Percentiles rank a stretch among this genome's conserved stretches.
phyloP scores from a whole-genome alignment of 2,888 invertebrate species.

The Ochropleura plecta region DNA sequence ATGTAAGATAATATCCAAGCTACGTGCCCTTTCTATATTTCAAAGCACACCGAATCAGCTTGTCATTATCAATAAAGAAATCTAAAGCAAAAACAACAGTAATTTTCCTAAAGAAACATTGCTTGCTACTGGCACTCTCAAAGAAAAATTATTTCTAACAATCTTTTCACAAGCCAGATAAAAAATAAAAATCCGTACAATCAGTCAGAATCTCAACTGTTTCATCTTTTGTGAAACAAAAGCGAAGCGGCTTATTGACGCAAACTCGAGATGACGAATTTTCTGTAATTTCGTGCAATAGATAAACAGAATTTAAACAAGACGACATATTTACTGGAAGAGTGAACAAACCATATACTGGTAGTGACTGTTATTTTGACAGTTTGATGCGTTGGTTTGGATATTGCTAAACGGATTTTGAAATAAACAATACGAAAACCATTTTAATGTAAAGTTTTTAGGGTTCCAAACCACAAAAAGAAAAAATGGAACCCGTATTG shows the following conservation, averaged over 20 bases:
- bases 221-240: conserved; percentile 49
- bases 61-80: conserved; percentile 1
- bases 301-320: conserved; percentile 30
- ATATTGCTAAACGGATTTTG: too few relatives aligned
- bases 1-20: neutral
- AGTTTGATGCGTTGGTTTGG: neutral
- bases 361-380: neutral
- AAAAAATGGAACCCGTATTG: too few relatives aligned
- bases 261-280: conserved; percentile 46
- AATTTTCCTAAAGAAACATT: conserved; percentile 18
- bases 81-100: neutral
- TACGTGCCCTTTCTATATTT: neutral
- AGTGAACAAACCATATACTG: neutral
- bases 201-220: conserved; percentile 43
- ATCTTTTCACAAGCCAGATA: conserved; percentile 29
- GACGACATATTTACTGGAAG: conserved; percentile 12
- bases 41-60: neutral
- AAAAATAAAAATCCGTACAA: conserved; percentile 48
- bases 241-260: conserved; percentile 45
- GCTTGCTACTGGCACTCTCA: conserved; percentile 29
- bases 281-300: conserved; percentile 47
- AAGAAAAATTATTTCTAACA: conserved; percentile 40
- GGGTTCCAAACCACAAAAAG: too few relatives aligned
- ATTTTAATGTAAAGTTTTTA: too few relatives aligned
- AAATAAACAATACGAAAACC: too few relatives aligned